Evolutionary conservation across 1,140 invertebrate species (phyloP), one percentile per base, ranked within the genome.

Genomic region (Antheraea mylitta): DNA sequence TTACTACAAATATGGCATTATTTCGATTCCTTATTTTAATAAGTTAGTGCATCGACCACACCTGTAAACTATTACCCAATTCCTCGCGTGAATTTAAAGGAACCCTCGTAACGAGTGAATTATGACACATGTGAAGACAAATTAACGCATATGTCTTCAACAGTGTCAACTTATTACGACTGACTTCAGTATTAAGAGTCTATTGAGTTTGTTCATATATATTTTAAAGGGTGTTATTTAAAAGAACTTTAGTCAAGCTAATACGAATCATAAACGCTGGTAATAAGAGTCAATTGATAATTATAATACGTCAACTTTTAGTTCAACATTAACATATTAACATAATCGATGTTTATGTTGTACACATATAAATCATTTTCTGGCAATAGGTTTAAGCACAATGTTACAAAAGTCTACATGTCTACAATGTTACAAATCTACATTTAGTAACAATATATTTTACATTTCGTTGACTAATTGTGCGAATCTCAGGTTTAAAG

Each of bases 351-450:
- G 61, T 37, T 59, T 69, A 72, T 30, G 22, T 45, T 9, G 53
- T 37, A 72, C 37, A 64, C 36, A 11, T 61, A 72, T 74, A 76
- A 79, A 79, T 79, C 72, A 73, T 63, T 71, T 80, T 74, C 76
- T 77, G 22, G 22, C 22, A 30, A 30, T 30, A 30, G 4, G 4
- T 30, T 30, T 30, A 30, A 30, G 22, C 4, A 30, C 22, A 30
- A 30, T 30, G 4, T 30, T 30, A 30, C 22, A 75, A 72, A 61
- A 69, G 60, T n/a, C n/a, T n/a, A n/a, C n/a, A n/a, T n/a, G n/a
- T n/a, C n/a, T n/a, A n/a, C n/a, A n/a, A n/a, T 61, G 77, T 76
- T 76, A 73, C n/a, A 71, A 48, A 69, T 72, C 72, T 65, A 53
- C 67, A 38, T 53, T 58, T 18, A 18, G 10, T 30, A 19, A n/a